Evolutionary conservation across 2,797 vertebrate genomes (phyloP), one percentile per base, ranked within the genome.

Genomic region (Linurgus olivaceus): DNA sequence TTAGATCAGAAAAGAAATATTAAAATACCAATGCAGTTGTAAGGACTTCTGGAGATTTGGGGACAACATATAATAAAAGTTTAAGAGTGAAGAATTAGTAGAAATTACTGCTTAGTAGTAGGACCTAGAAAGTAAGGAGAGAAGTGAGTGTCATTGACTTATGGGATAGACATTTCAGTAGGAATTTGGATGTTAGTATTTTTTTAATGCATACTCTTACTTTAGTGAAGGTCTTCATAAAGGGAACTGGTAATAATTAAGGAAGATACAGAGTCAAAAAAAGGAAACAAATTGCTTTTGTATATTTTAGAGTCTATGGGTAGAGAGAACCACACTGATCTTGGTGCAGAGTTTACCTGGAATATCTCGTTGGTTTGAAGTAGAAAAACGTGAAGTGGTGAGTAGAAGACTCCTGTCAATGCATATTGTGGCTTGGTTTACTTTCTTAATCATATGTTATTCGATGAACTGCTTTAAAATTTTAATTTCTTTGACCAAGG

Each of bases 281-380:
- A 31, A 7, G 52, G 25, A 86, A 86, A 82, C 82, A 65, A 89
- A 58, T 33, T 73, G 52, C 7, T 44, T 88, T 94, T 91, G 2
- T 96, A 9, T 97, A 77, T 95, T 90, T 6, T 73, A 99, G 99
- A 99, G 99, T 93, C 97, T 99, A 10, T 99, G 99, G 99, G 99
- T 99, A 95, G 99, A 99, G 97, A 98, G 99, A 90, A 99, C 99
- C 2, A 99, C 99, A 2, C 96, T 99, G 94, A 99, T 99, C 54
- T 97, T 99, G 97, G 99, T 99, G 63, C 99, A 99, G 98, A 99
- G 99, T 97, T 98, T 99, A 52, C 99, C 99, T 38, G 99, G 99
- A 90, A 99, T 99, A 96, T 99, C 99, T 35, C 99, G 99, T 96
- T 99, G 99, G 99, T 99, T 99, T 91, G 99, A 99, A 97, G 99